Percentiles rank a stretch among this genome's conserved stretches.
Evolutionary conservation across 2,113 vertebrate genomes (phyloP).

Genomic region (Balaenoptera acutorostrata): DNA sequence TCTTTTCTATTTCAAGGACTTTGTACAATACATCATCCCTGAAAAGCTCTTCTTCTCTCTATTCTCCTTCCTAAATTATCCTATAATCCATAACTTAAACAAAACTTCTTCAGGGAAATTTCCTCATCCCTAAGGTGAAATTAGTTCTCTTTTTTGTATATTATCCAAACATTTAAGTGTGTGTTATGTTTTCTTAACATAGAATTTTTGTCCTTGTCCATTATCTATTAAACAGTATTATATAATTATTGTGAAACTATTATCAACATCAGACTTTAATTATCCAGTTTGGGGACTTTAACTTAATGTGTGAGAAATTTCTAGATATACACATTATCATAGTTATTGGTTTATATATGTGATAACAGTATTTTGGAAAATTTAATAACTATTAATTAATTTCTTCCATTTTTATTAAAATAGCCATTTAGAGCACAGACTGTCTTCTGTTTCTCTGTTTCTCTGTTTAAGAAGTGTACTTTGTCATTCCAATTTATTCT

Average conservation of each 20-base stretch:
- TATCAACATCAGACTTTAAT: neutral
- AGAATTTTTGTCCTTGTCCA: neutral
- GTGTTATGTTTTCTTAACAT: neutral
- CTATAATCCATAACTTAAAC: neutral
- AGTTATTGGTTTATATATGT: neutral
- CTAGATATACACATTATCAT: neutral
- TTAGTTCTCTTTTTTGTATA: neutral
- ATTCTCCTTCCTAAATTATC: neutral
- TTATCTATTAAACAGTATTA: neutral
- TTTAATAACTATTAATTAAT: neutral
- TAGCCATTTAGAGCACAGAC: neutral
- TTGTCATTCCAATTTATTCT: neutral
- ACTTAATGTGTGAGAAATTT: neutral
- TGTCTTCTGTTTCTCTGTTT: neutral
- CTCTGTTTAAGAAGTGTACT: neutral
- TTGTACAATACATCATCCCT: neutral
- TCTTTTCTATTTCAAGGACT: neutral
- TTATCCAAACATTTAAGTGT: neutral
- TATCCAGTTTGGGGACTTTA: neutral
- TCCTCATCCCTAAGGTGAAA: neutral
- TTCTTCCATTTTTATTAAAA: neutral
- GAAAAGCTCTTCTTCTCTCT: neutral
- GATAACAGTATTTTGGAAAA: neutral
- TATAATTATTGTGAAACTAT: neutral
- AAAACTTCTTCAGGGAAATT: neutral